Evolutionary conservation across 92 coral and sea anemone species (phyloP), one percentile per base, ranked within the genome.

Genomic region (Muricea muricata): DNA sequence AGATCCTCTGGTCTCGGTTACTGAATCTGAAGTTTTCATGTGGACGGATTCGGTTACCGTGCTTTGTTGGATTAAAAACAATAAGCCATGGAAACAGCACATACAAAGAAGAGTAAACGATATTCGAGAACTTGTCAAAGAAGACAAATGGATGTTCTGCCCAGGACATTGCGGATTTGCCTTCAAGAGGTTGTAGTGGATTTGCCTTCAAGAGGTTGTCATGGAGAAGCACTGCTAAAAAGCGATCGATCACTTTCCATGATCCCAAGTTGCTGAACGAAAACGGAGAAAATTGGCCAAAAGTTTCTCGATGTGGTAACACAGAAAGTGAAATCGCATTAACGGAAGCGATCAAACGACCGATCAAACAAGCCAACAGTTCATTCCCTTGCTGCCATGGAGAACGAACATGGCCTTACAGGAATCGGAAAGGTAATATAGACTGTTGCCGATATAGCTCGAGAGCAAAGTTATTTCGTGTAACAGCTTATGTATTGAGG

Each of bases 101-200:
- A 15, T 58, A 58, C 67, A 58, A 17, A 58, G 34, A 58, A 58
- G 67, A 58, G 67, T 58, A 2, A 30, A 58, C 34, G 67, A 58
- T 18, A 58, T 58, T 58, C 67, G 67, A 6, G 23, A 30, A 24
- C 67, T 58, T 17, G 24, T 58, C 1, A 30, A 30, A 58, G 34
- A 24, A 15, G 67, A 58, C 8, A 58, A 30, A 7, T 58, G 67
- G 67, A 58, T 58, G 25, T 58, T 58, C 25, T 58, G 24, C 67
- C 67, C 67, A 24, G 67, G 67, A 58, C 67, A 29, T 58, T 58
- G 67, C 67, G 7, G 25, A 58, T 17, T 29, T 58, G 9, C 67
- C 25, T 29, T 58, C 67, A 30, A 7, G 25, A 4, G 67, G 67
- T 58, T 58, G 67, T 58, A 58, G 67, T 29, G 67, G 67, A 29